Evolutionary conservation across 2,113 vertebrate species (phyloP).

Genomic region (Ancistrus triradiatus): DNA sequence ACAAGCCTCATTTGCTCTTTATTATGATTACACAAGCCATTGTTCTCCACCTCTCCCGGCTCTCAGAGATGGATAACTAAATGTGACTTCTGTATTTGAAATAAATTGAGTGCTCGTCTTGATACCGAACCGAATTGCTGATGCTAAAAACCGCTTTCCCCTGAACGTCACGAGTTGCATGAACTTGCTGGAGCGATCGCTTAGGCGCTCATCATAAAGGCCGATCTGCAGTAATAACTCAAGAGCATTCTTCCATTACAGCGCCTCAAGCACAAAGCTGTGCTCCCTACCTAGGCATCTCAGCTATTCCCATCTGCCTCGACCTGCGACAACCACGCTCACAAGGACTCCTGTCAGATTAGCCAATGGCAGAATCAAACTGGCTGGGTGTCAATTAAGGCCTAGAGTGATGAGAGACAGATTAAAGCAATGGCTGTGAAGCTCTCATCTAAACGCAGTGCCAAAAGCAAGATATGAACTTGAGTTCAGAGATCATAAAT

Average conservation of each 20-base stretch:
- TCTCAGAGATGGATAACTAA: constrained; percentile 28
- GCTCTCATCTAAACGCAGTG: not conserved
- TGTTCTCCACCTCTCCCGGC: constrained; percentile 9
- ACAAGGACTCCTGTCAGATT: constrained; percentile 16
- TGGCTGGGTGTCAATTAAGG: constrained; percentile 1
- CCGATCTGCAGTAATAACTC: constrained; percentile 39
- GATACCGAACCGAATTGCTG: not conserved
- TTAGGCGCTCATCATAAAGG: constrained; percentile 33
- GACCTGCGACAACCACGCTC: constrained; percentile 26
- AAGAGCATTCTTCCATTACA: constrained; percentile 10
- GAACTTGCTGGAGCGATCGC: constrained; percentile 38
- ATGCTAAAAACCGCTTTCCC: constrained; percentile 3
- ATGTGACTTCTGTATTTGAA: constrained; percentile 2
- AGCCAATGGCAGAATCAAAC: constrained; percentile 23
- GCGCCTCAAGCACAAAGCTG: constrained; percentile 33
- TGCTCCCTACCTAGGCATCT: constrained; percentile 29
- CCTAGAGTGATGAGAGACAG: not conserved
- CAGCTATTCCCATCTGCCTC: constrained; percentile 42
- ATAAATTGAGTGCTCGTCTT: constrained; percentile 11
- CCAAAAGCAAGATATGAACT: not conserved
- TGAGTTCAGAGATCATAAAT: too few species aligned
- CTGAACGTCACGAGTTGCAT: constrained; percentile 14
- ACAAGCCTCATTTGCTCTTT: not conserved
- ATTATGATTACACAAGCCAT: constrained; percentile 16
- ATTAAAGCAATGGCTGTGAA: not conserved